Evolutionary conservation across 1,140 invertebrate genomes (phyloP).

Genomic region (Charaxes varanes): DNA sequence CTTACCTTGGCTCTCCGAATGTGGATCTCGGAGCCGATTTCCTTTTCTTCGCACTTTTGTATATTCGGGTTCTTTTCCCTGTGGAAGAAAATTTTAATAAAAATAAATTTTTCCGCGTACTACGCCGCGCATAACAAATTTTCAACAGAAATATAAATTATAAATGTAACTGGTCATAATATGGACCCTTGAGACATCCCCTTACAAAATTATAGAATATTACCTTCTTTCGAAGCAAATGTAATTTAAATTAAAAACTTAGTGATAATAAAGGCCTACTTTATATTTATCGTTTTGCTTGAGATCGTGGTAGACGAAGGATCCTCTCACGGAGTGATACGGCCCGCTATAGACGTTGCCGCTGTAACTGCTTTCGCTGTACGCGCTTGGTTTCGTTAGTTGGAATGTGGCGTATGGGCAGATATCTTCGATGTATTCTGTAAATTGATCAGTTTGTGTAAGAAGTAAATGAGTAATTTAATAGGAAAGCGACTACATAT

Average conservation of each 20-base stretch:
- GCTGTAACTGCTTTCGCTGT: conserved; percentile 91
- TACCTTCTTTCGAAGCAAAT: too few relatives aligned
- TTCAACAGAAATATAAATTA: too few relatives aligned
- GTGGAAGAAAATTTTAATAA: conserved; percentile 63
- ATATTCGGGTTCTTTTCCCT: conserved; percentile 87
- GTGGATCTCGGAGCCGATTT: conserved; percentile 81
- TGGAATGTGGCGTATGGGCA: conserved; percentile 94
- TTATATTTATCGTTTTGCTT: conserved; percentile 79
- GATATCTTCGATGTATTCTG: conserved; percentile 93
- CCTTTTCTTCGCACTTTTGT: conserved; percentile 88
- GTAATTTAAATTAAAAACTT: too few relatives aligned
- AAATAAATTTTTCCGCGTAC: conserved; percentile 10
- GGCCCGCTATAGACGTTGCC: conserved; percentile 90
- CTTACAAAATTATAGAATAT: too few relatives aligned
- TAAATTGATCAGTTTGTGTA: too few relatives aligned
- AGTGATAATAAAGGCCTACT: conserved; percentile 30
- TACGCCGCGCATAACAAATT: too few relatives aligned
- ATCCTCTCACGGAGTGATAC: conserved; percentile 89
- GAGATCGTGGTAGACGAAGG: conserved; percentile 92
- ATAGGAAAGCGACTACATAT: too few relatives aligned
- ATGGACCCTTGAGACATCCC: conserved; percentile 2
- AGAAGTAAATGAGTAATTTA: too few relatives aligned
- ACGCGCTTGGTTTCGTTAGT: conserved; percentile 87
- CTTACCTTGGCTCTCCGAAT: conserved; percentile 87
- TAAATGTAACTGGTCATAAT: neutral